phyloP scores from a whole-genome alignment of 1,140 invertebrate species.

The Ganaspis sp. region DNA sequence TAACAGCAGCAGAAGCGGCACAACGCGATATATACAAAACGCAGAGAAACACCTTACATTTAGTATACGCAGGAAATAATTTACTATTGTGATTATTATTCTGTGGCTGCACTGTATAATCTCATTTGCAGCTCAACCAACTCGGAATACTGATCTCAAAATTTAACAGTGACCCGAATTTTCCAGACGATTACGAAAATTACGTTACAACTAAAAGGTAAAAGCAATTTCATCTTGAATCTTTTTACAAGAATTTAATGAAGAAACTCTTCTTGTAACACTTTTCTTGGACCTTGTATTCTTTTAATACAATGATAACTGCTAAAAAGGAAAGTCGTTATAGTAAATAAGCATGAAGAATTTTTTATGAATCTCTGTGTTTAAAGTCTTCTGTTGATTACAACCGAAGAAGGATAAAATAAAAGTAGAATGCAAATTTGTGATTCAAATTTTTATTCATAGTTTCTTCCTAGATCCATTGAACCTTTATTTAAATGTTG shows the following conservation, averaged over 20 bases:
- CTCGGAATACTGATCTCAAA: background rate
- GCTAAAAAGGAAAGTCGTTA: background rate
- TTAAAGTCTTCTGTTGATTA: no score
- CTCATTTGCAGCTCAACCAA: conserved; percentile 28
- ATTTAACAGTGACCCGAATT: conserved; percentile 6
- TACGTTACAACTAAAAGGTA: background rate
- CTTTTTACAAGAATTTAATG: conserved; percentile 10
- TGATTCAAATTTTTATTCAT: no score
- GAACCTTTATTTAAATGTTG: no score
- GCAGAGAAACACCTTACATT: background rate
- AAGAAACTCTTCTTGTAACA: conserved; percentile 18
- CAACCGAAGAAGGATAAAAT: no score
- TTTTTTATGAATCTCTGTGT: no score
- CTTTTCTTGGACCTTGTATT: conserved; percentile 5
- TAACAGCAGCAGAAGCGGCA: background rate
- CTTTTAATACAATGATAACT: background rate
- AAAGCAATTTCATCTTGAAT: background rate
- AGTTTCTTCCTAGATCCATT: no score
- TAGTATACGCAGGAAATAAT: conserved; percentile 13
- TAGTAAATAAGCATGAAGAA: no score
- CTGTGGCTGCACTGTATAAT: conserved; percentile 20
- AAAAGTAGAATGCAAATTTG: no score
- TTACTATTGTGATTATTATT: conserved; percentile 24
- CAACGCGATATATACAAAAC: conserved; percentile 1
- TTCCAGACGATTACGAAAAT: background rate